Conservation (phyloP, 2,797 vertebrate genomes). For the Alcedo quadribrachys region DNA sequence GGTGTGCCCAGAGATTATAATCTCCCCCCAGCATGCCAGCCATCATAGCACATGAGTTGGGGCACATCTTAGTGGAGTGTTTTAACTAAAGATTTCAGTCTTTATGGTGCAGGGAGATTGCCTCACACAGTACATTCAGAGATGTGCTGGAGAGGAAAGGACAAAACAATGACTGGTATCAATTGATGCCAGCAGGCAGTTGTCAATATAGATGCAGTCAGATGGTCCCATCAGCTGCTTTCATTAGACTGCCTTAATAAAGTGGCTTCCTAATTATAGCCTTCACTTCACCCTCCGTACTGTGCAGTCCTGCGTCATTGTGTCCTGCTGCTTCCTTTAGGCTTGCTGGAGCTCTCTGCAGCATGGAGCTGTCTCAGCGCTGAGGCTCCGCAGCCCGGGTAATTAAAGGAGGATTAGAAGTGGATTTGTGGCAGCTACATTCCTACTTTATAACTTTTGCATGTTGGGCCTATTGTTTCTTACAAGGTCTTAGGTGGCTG, state of each 20-base stretch:
- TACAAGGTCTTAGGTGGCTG: neutral
- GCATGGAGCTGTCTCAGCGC: neutral
- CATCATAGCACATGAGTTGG: neutral
- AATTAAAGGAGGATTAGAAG: conserved; percentile 41
- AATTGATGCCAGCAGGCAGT: neutral
- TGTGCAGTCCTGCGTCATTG: neutral
- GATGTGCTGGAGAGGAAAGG: neutral
- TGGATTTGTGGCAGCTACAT: neutral
- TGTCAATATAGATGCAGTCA: conserved; percentile 25
- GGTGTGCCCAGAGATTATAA: neutral
- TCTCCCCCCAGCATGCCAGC: accelerated
- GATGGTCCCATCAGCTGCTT: conserved; percentile 43
- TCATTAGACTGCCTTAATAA: conserved; percentile 4
- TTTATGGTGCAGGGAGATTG: neutral
- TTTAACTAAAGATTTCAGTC: neutral
- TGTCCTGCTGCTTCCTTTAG: neutral
- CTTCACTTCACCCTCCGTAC: neutral
- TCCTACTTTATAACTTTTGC: neutral
- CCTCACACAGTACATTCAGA: neutral
- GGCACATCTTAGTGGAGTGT: neutral
- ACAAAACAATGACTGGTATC: neutral
- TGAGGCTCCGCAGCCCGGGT: neutral
- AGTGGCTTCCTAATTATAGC: conserved; percentile 45
- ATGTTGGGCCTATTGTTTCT: neutral
- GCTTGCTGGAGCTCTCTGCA: neutral